Evolutionary conservation across 2,888 invertebrate species (phyloP).

Genomic region (Agonopterix subpropinquella): DNA sequence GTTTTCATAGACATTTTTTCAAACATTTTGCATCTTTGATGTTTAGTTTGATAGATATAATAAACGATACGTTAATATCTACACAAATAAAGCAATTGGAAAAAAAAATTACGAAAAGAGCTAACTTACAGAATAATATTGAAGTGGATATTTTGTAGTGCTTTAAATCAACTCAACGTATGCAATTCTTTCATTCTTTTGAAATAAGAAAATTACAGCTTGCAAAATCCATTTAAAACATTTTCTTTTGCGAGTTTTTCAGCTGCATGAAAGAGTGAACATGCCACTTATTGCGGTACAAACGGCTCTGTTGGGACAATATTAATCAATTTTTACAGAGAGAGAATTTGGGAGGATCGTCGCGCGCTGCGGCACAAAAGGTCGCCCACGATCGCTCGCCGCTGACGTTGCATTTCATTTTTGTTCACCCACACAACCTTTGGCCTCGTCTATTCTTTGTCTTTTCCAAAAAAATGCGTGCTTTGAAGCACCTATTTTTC

Average conservation of each 20-base stretch:
- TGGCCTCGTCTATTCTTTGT: conserved; percentile 29
- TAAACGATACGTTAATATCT: no score
- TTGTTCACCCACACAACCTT: conserved; percentile 16
- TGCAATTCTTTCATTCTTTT: conserved; percentile 30
- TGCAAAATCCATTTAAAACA: conserved; percentile 38
- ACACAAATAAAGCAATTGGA: no score
- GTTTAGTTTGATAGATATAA: no score
- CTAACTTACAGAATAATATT: conserved; percentile 22
- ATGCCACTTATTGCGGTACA: conserved; percentile 47
- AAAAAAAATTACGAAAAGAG: no score
- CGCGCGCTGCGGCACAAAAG: conserved; percentile 48
- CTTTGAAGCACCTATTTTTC: conserved; percentile 51
- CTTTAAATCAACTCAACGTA: conserved; percentile 36
- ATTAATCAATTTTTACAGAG: conserved; percentile 67
- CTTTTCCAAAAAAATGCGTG: conserved; percentile 59
- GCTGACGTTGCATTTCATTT: conserved; percentile 68
- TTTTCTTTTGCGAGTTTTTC: conserved; percentile 42
- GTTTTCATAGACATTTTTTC: no score
- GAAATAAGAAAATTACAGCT: conserved; percentile 35
- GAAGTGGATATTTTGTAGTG: conserved; percentile 42
- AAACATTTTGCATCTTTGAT: no score
- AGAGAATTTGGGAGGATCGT: conserved; percentile 51
- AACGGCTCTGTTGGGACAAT: conserved; percentile 41
- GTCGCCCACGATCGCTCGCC: conserved; percentile 28
- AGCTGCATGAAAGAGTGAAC: conserved; percentile 39